Conservation (phyloP, 2,797 vertebrate species). For the Poeciliopsis presidionis region DNA sequence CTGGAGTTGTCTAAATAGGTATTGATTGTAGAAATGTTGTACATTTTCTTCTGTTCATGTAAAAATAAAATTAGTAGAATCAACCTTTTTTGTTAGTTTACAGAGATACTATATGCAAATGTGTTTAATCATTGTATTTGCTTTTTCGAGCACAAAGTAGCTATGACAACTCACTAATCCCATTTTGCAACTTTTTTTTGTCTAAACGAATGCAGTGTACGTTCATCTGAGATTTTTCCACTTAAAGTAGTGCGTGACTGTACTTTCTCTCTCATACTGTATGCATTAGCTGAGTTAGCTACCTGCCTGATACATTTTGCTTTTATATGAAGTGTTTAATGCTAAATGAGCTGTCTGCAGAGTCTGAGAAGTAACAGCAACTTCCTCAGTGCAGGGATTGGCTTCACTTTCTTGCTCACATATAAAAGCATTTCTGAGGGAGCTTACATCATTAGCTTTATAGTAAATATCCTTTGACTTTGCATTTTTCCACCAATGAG, state of each 20-base stretch:
- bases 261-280: not conserved
- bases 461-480: slow-evolving; percentile 16
- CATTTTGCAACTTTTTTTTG: not conserved
- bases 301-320: not conserved
- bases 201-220: no score
- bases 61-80: not conserved
- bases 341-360: slow-evolving; percentile 7
- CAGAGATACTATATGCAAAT: not conserved
- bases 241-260: not conserved
- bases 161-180: no score
- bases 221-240: not conserved
- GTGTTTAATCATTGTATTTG: not conserved
- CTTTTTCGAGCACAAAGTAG: not conserved
- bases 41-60: not conserved
- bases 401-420: slow-evolving; percentile 16
- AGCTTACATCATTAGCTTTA: slow-evolving; percentile 18
- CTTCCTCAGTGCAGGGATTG: slow-evolving; percentile 21
- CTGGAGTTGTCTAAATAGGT: not conserved
- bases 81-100: not conserved
- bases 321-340: slow-evolving; percentile 3
- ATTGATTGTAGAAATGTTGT: not conserved
- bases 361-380: slow-evolving; percentile 26
- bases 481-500: slow-evolving; percentile 6
- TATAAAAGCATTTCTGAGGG: slow-evolving; percentile 15
- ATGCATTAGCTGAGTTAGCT: not conserved